Percentiles rank a stretch among this genome's conserved stretches.
Evolutionary conservation across 2,888 invertebrate genomes (phyloP).

Genomic region (Charanyca ferruginea): DNA sequence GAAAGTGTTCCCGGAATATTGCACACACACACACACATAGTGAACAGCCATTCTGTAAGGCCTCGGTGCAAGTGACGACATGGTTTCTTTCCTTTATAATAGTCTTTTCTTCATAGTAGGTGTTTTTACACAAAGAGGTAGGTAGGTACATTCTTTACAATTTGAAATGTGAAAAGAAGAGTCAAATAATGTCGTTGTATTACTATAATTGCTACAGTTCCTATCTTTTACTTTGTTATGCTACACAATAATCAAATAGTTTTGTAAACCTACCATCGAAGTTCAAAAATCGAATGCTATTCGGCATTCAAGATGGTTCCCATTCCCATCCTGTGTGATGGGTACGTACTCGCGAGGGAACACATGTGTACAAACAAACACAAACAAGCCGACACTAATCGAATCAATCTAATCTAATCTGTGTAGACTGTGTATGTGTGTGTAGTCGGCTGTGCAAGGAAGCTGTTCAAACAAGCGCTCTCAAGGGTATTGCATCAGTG

Average conservation of each 20-base stretch:
- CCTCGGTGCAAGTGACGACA: slow-evolving; percentile 6
- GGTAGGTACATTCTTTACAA: slow-evolving; percentile 31
- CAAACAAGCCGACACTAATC: slow-evolving; percentile 48
- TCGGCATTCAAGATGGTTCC: background rate
- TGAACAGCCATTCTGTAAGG: background rate
- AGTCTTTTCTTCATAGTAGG: slow-evolving; percentile 3
- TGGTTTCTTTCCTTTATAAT: background rate
- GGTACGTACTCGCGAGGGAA: background rate
- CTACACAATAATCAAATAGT: background rate
- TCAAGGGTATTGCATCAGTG: slow-evolving; percentile 4
- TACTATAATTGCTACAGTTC: background rate
- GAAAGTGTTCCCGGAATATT: slow-evolving; percentile 44
- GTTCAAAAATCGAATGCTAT: background rate
- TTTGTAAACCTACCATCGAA: background rate
- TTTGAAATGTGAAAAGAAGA: slow-evolving; percentile 19
- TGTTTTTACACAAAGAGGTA: slow-evolving; percentile 16
- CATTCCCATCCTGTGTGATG: slow-evolving; percentile 1
- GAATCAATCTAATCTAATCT: slow-evolving; percentile 57
- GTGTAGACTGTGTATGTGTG: slow-evolving; percentile 13
- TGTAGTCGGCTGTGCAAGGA: slow-evolving; percentile 1
- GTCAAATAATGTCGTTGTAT: background rate
- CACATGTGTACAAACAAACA: slow-evolving; percentile 38
- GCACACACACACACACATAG: background rate
- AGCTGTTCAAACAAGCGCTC: slow-evolving; percentile 26
- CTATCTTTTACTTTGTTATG: background rate